These are phyloP conservation scores for Spodoptera picta DNA, from an alignment of 2,888 invertebrate species.

Conservation along the genomic window DNA sequence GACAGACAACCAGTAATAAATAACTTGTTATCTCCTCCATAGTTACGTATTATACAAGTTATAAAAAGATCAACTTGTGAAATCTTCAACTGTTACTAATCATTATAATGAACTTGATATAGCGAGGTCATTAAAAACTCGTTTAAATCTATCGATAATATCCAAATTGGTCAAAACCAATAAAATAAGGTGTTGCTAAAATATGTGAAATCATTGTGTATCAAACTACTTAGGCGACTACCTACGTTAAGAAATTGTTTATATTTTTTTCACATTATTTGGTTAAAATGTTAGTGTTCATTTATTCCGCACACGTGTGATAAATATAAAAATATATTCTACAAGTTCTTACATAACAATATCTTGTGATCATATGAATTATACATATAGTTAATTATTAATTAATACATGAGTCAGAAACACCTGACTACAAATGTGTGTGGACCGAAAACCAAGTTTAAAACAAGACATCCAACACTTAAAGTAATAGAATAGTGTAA, in stretches of 20 bases:
- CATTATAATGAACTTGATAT: conserved; percentile 20
- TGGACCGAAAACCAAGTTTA: too few relatives aligned
- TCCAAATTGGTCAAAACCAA: conserved; percentile 13
- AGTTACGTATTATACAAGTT: conserved; percentile 43
- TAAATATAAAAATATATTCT: not conserved
- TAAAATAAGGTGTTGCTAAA: conserved; percentile 8
- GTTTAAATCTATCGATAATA: conserved; percentile 5
- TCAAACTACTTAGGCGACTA: not conserved
- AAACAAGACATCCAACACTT: too few relatives aligned
- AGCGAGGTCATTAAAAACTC: conserved; percentile 27
- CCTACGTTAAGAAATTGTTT: not conserved
- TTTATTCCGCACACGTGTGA: not conserved
- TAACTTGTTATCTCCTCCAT: conserved; percentile 50
- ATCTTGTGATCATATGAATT: too few relatives aligned
- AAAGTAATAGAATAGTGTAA: too few relatives aligned
- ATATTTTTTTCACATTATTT: not conserved
- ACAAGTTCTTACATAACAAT: not conserved
- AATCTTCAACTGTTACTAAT: conserved; percentile 26
- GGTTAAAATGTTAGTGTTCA: not conserved
- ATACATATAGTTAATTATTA: too few relatives aligned
- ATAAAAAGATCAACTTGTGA: conserved; percentile 40
- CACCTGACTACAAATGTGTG: too few relatives aligned
- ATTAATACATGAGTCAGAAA: too few relatives aligned
- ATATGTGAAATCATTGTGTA: conserved; percentile 5
- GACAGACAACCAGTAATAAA: conserved; percentile 46